Evolutionary conservation across 2,888 invertebrate genomes (phyloP), one percentile per base, ranked within the genome.

Genomic region (Andricus curvator): DNA sequence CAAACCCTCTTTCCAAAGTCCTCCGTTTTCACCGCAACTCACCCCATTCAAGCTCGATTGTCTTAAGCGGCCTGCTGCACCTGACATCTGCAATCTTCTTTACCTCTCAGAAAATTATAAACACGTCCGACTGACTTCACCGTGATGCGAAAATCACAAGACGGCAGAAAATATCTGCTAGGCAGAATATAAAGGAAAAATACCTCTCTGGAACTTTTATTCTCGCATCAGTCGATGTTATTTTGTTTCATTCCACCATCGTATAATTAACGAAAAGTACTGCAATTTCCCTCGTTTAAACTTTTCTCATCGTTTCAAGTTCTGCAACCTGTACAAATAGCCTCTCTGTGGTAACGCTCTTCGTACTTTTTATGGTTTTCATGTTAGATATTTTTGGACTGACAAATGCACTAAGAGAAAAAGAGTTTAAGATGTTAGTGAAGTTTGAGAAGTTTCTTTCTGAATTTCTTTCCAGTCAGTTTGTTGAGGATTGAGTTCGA

Each of bases 21-120:
- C 88, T 86, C 88, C 87, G 88, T 88, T 90, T 88, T 88, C 88
- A 89, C 90, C 90, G 88, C 89, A 90, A 88, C 87, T 88, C 89
- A 86, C 80, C 84, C 84, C 85, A 82, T 84, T 84, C 85, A 81
- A 80, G 79, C 83, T 85, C 85, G 84, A 88, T 88, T 85, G 86
- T 88, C 87, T 88, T 86, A 85, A 87, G 85, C 86, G 86, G 85
- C 86, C 84, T 83, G 85, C 88, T 92, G 92, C 89, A 88, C 87
- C 88, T 92, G 92, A 92, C 92, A 87, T 90, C 89, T 86, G 90
- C 91, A 92, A 92, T 92, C 89, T 91, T 88, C 88, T 87, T 85
- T 86, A 85, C 83, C 85, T 67, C 83, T 81, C 83, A 37, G 80
- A 85, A 88, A 92, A 92, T 92, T 92, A 92, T 92, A 91, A 90